Base-by-base conservation (phyloP, 2,797 vertebrate genomes). In the Silurus lanzhouensis region DNA sequence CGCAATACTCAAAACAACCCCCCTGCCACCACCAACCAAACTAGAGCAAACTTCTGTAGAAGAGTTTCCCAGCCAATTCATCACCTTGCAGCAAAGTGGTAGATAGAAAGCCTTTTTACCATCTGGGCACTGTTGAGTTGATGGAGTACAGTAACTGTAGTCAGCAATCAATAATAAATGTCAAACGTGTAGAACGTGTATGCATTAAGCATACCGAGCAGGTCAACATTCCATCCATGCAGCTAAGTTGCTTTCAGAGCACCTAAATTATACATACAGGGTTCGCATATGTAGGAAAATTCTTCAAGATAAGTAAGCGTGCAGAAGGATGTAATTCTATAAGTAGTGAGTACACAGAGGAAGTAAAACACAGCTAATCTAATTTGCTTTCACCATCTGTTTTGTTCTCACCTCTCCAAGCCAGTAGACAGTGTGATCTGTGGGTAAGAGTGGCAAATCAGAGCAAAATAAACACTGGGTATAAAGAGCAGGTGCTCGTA, bases 381-480 rank as follows among this genome's bases (percentile, higher is more conserved):
- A 77, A 84, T 84, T 88, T 79, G 76, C 81, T 88, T 85, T 76
- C 61, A 71, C 82, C 67, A 79, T 75, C 83, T 81, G 70, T 86
- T 85, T 87, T 83, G 44, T 86, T 77, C 52, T 44, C 83, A 38
- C 31, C 71, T 86, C 71, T 74, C 55, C 25, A 38, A 48, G 52
- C 13, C 64, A 68, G 72, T 60, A 89, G 84, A 83, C 81, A 85
- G 70, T 70, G 55, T 83, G 85, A 86, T 87, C 84, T 76, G 66
- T 76, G 75, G 44, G 55, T 86, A 86, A 85, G 71, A 82, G 38
- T 79, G 72, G 61, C 83, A 75, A 85, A 88, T 83, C 78, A 19
- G 14, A 83, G 78, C 60, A 85, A 88, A 89, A 84, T 86, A 87
- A 87, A 89, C 83, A 86, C 60, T 82, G 82, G 84, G 89, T 82